A percentile compares a stretch with the other conserved stretches of the same genome.
These are phyloP conservation scores for Toxotes lorentzi DNA, from an alignment of 2,797 vertebrate genomes.

Conservation along the genomic window DNA sequence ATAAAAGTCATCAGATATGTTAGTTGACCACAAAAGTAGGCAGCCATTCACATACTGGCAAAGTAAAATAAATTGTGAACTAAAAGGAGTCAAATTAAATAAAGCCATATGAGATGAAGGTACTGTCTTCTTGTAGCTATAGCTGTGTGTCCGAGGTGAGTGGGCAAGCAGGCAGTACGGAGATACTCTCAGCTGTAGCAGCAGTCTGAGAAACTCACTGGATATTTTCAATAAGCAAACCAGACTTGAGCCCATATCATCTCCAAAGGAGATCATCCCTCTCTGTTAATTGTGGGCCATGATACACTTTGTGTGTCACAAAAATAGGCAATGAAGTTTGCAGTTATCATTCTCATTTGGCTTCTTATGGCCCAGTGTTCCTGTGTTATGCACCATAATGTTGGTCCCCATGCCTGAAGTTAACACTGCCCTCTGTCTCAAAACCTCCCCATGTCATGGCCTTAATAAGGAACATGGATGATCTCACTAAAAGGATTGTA, in stretches of 20 bases:
- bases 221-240: slow-evolving; percentile 36
- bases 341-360: slow-evolving; percentile 18
- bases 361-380: slow-evolving; percentile 3
- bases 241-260: slow-evolving; percentile 25
- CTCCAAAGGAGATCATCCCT: slow-evolving; percentile 23
- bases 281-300: slow-evolving; percentile 13
- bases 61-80: slow-evolving; percentile 54
- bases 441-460: slow-evolving; percentile 2
- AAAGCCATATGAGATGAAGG: slow-evolving; percentile 42
- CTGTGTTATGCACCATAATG: background rate
- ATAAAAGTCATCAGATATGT: slow-evolving; percentile 73
- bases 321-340: slow-evolving; percentile 19
- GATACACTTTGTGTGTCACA: slow-evolving; percentile 38
- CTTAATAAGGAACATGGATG: slow-evolving; percentile 20
- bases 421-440: slow-evolving; percentile 10
- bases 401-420: background rate
- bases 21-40: slow-evolving; percentile 63
- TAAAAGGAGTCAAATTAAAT: slow-evolving; percentile 48
- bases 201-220: slow-evolving; percentile 22
- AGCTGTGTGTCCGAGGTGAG: slow-evolving; percentile 28
- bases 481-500: slow-evolving; percentile 5
- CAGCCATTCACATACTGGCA: slow-evolving; percentile 63
- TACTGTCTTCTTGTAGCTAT: slow-evolving; percentile 24
- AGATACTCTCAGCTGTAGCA: slow-evolving; percentile 12
- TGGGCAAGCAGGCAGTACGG: slow-evolving; percentile 20